These are phyloP conservation scores for Synanthedon andrenaeformis DNA, from an alignment of 2,888 invertebrate species.

Conservation along the genomic window DNA sequence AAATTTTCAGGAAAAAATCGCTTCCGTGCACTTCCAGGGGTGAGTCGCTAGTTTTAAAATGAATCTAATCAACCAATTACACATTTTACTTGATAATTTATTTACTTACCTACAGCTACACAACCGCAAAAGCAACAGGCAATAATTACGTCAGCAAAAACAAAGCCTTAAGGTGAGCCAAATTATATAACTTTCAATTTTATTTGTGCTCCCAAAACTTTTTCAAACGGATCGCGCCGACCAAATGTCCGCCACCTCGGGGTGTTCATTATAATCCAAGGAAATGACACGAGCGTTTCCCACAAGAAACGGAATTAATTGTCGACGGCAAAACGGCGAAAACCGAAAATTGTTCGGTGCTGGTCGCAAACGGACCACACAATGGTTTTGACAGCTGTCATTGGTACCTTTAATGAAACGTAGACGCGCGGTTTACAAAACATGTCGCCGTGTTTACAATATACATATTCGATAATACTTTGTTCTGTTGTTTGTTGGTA, in stretches of 20 bases:
- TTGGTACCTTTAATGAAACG: slow-evolving; percentile 8
- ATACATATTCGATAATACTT: no score
- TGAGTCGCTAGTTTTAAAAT: no score
- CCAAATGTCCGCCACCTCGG: slow-evolving; percentile 49
- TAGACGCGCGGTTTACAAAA: slow-evolving; percentile 7
- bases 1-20: no score
- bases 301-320: slow-evolving; percentile 23
- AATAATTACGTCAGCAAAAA: slow-evolving; percentile 1
- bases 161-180: background rate
- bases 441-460: background rate
- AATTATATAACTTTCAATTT: slow-evolving; percentile 4
- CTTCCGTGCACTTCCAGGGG: no score
- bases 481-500: no score
- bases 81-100: no score
- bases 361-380: slow-evolving; percentile 21
- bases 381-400: slow-evolving; percentile 36
- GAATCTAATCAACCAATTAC: no score
- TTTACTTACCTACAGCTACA: background rate
- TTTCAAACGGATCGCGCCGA: slow-evolving; percentile 11
- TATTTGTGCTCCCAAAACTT: background rate
- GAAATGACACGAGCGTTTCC: slow-evolving; percentile 11
- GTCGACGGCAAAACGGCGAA: slow-evolving; percentile 11
- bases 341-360: slow-evolving; percentile 9
- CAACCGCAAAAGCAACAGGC: slow-evolving; percentile 3
- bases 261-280: slow-evolving; percentile 19